Evolutionary conservation across 2,888 invertebrate species (phyloP), one percentile per base, ranked within the genome.

Genomic region (Saturnia pavonia): DNA sequence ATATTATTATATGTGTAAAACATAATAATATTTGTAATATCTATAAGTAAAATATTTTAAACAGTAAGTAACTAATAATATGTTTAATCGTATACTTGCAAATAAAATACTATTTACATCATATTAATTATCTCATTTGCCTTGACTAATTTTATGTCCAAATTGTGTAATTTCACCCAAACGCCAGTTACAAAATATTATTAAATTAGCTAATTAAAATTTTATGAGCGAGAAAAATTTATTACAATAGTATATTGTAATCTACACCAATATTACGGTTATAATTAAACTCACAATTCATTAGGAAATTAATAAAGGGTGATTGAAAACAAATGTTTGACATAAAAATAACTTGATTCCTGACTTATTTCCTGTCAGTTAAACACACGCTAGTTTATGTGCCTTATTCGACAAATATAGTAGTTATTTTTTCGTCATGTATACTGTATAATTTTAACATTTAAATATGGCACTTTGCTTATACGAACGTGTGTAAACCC

Each of bases 371-470:
- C n/a, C n/a, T n/a, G n/a, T n/a, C n/a, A 19, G 7, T 8, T n/a
- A 51, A 1, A 51, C 8, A 19, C 25, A 57, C 25, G 9, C 9
- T 4, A 57, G 14, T 3, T 8, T 25, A 25, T 12, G 25, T 25
- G 12, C 11, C 14, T 25, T 25, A 22, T n/a, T 51, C n/a, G 7
- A 51, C n/a, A 51, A 51, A 51, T 57, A 25, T 12, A 60, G 0
- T 27, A 6, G 1, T 14, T 27, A 14, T 27, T 27, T 57, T 60
- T 60, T 60, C 12, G 14, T 60, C 57, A 2, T 40, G 73, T 76
- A 73, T 71, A 40, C 68, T 70, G 73, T 73, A 74, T 71, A 70
- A 34, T 72, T 72, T 70, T 72, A 70, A 67, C 34, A 66, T 65
- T 45, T 70, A 4, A 48, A 45, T 70, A 27, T n/a, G 40, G 40